Percentiles rank a stretch among this genome's conserved stretches.
Conservation (phyloP, 2,113 vertebrate species). For the Illadopsis cleaveri region DNA sequence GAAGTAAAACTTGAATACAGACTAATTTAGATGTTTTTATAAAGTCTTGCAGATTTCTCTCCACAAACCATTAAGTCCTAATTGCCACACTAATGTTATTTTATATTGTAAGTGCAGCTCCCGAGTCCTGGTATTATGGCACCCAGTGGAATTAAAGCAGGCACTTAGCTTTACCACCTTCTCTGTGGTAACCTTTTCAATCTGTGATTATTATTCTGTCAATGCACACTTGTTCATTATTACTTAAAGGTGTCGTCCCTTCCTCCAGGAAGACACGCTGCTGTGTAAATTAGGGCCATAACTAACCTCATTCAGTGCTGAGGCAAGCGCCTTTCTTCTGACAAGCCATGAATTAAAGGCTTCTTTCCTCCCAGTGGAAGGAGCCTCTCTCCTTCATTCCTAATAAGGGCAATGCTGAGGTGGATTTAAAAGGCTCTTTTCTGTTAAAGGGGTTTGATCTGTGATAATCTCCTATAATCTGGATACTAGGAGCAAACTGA, state of each 20-base stretch:
- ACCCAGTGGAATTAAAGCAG: conserved; percentile 51
- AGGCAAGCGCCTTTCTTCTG: conserved; percentile 47
- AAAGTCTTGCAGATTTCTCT: conserved; percentile 49
- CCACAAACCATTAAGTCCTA: conserved; percentile 60
- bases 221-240: background rate
- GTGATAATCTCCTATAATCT: conserved; percentile 2
- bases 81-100: conserved; percentile 70
- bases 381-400: background rate
- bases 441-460: background rate
- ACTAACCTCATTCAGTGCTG: conserved; percentile 48
- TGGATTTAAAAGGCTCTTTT: conserved; percentile 18
- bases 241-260: conserved; percentile 24
- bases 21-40: conserved; percentile 51
- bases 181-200: conserved; percentile 55
- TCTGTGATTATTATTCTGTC: conserved; percentile 52
- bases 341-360: conserved; percentile 46
- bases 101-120: conserved; percentile 51
- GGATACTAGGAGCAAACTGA: background rate
- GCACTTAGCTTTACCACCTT: conserved; percentile 42
- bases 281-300: conserved; percentile 57
- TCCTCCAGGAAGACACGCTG: background rate
- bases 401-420: background rate
- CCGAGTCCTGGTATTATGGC: background rate
- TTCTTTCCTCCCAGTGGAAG: background rate
- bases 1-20: conserved; percentile 7